Percentiles rank a stretch among this genome's conserved stretches.
Evolutionary conservation across 2,797 vertebrate species (phyloP).

Genomic region (Pseudopleuronectes americanus): DNA sequence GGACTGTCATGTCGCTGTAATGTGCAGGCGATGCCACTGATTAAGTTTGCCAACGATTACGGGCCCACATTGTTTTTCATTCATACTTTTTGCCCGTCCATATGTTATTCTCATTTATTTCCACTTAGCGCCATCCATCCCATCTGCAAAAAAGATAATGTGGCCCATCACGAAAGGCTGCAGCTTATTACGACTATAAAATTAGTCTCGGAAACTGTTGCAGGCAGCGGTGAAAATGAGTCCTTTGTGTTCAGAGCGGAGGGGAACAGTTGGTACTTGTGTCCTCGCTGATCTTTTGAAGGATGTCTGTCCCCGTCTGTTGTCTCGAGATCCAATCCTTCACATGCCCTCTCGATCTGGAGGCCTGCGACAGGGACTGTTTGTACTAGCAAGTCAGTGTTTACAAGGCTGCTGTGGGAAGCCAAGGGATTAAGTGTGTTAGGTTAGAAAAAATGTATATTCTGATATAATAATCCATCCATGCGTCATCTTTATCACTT

Average conservation of each 20-base stretch:
- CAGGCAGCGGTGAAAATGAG: constrained; percentile 23
- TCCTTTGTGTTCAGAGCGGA: constrained; percentile 47
- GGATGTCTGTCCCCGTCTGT: constrained; percentile 46
- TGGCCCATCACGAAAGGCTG: constrained; percentile 20
- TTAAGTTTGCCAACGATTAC: constrained; percentile 1
- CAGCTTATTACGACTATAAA: constrained; percentile 15
- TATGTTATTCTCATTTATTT: not conserved
- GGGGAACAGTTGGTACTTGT: constrained; percentile 38
- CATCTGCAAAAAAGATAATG: constrained; percentile 18
- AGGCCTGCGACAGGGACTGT: constrained; percentile 13
- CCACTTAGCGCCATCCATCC: constrained; percentile 7
- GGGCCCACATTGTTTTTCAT: not conserved
- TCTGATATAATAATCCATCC: not conserved
- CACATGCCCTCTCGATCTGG: constrained; percentile 35
- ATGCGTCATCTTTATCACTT: no score
- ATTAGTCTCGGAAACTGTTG: constrained; percentile 9
- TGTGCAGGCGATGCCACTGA: not conserved
- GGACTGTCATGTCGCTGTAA: not conserved
- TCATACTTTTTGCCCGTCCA: not conserved
- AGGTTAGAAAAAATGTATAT: not conserved
- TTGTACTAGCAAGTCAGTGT: constrained; percentile 20
- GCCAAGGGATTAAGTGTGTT: not conserved
- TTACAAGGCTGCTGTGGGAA: constrained; percentile 25
- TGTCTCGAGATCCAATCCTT: constrained; percentile 48
- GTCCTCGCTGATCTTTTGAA: constrained; percentile 47